Evolutionary conservation across 53 echinoderm and acorn worm genomes (phyloP), one percentile per base, ranked within the genome.

Genomic region (Paracentrotus lividus): DNA sequence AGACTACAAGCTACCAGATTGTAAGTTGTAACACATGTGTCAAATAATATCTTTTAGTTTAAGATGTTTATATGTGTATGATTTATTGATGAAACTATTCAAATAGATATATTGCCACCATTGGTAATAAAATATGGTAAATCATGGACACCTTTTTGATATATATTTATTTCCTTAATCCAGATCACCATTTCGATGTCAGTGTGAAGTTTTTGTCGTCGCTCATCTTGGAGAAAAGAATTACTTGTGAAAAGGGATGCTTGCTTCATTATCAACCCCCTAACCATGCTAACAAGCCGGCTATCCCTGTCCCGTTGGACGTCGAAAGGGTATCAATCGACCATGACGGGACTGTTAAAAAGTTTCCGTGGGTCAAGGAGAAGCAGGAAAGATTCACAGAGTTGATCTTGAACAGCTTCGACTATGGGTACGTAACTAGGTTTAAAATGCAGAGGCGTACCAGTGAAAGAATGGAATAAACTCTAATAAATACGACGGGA

Each of bases 341-440:
- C 42, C 18, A 76, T 10, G 88, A 68, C 69, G 45, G 49, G 2
- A 24, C 64, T 5, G 1, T 38, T 33, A 43, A 32, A 18, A 75
- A 90, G 6, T 47, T 90, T 53, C 66, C 32, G 7, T 90, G 90
- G 90, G 51, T 40, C 47, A 90, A 49, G 2, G 90, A 90, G 2
- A 90, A 90, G 20, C 90, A 90, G 49, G 49, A 69, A 36, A 7
- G 56, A 45, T 90, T 54, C 75, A 90, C 90, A 14, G 51, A 72
- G 53, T 38, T 18, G 72, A 68, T 90, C 49, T 45, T 90, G 23
- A 4, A 31, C 20, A 72, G 31, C 36, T 90, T 90, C 20, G 31
- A 49, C 6, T 24, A 42, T 51, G 90, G 90, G 90, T 90, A 72
- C n/a, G n/a, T n/a, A n/a, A n/a, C n/a, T n/a, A n/a, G n/a, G n/a